Evolutionary conservation across 2,113 vertebrate species (phyloP).

Genomic region (Anguilla rostrata): DNA sequence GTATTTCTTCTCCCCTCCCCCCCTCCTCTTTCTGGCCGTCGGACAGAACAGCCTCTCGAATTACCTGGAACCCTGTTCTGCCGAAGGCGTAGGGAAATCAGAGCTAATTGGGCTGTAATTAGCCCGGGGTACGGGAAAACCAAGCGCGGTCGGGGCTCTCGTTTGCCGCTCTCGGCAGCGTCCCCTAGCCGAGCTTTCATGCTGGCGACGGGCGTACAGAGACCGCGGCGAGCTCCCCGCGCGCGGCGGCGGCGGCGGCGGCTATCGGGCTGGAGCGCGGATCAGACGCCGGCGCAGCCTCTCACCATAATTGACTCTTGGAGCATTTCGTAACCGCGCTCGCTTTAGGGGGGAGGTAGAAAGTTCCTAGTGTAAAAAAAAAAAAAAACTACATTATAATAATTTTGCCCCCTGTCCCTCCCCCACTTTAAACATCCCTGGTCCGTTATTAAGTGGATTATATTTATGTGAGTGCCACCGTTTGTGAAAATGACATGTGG

Average conservation of each 20-base stretch:
- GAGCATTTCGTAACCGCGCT: background rate
- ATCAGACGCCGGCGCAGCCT: background rate
- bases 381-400: too few relatives aligned
- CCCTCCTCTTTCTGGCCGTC: conserved; percentile 9
- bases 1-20: conserved; percentile 8
- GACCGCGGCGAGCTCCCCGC: background rate
- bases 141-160: conserved; percentile 33
- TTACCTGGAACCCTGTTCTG: conserved; percentile 35
- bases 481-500: background rate
- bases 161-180: conserved; percentile 37
- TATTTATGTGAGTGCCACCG: background rate
- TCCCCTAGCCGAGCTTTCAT: conserved; percentile 19
- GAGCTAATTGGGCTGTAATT: conserved; percentile 35
- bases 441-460: conserved; percentile 5
- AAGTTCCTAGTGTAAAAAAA: background rate
- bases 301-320: background rate
- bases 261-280: background rate
- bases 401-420: background rate
- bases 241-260: background rate
- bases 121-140: conserved; percentile 35
- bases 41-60: conserved; percentile 22
- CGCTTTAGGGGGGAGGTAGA: background rate
- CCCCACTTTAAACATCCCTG: background rate
- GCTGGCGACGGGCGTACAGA: conserved; percentile 1
- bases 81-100: conserved; percentile 34